Base-by-base conservation (phyloP, 2,797 vertebrate genomes). In the Acanthis flammea region DNA sequence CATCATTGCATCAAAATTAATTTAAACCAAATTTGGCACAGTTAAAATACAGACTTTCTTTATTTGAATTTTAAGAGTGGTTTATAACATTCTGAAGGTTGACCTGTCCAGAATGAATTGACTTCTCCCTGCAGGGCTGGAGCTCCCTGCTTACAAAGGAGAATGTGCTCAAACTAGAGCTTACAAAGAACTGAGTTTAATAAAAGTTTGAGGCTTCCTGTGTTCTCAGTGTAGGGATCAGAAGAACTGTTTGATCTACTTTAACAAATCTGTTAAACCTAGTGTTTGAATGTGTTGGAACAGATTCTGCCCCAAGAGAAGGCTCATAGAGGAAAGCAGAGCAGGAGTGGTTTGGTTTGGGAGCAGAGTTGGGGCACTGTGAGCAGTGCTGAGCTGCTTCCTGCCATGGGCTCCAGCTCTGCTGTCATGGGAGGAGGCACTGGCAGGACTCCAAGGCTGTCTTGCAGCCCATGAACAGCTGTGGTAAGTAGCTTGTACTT, bases 281-380 rank as follows among this genome's bases (percentile, higher is more conserved):
- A 10, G 67, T 94, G 60, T 92, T 95, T 94, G 87, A 89, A 78
- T 95, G 74, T 85, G 84, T 93, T 96, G 95, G 93, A 93, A 91
- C 95, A 93, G 84, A 90, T 95, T 82, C 61, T 85, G 60, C 67
- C 83, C 71, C 86, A 74, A 55, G 47, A 77, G 87, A 87, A 50
- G 74, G 89, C 48, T 78, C 54, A 4, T 65, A 50, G 53, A 87
- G 77, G 95, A 91, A 80, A 92, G 88, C 76, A 84, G 23, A 95
- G 81, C 91, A 72, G 91, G 39, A 68, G 13, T 63, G 17, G 53
- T 73, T 88, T 94, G 79, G 35, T 73, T 77, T 65, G 58, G 91
- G 82, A 96, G 82, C 87, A 76, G 50, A 66, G 51, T 27, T 62
- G 88, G 22, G 89, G 58, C 73, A 76, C 65, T 65, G 7, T 53